phyloP scores from a whole-genome alignment of 2,113 vertebrate species.

The Platanista minor region DNA sequence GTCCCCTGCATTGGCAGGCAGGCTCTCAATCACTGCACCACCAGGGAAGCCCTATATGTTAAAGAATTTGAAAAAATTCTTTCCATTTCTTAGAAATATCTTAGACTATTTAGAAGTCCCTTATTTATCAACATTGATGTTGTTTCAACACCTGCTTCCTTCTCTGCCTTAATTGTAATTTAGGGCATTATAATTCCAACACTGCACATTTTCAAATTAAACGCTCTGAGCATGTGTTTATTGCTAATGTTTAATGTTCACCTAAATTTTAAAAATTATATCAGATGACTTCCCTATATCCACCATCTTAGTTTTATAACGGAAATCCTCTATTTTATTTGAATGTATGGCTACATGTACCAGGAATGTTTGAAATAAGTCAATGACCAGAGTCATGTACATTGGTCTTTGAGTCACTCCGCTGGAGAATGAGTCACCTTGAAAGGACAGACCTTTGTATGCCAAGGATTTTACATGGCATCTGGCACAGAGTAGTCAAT shows the following conservation, averaged over 20 bases:
- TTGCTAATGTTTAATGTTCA: slow-evolving; percentile 8
- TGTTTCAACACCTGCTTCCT: slow-evolving; percentile 29
- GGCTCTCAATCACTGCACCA: no score
- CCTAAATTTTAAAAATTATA: slow-evolving; percentile 17
- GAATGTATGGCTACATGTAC: not conserved
- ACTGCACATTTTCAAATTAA: slow-evolving; percentile 22
- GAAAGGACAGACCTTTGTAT: not conserved
- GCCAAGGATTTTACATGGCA: not conserved
- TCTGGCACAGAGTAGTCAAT: not conserved
- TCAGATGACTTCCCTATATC: not conserved
- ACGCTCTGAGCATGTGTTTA: slow-evolving; percentile 18
- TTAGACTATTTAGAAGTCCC: slow-evolving; percentile 39
- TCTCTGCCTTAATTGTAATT: not conserved
- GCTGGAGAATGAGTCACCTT: not conserved
- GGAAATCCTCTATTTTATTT: not conserved
- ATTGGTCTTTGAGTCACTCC: not conserved
- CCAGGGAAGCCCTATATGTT: not conserved
- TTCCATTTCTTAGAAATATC: slow-evolving; percentile 42
- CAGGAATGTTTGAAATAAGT: not conserved
- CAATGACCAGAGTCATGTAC: not conserved
- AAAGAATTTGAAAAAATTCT: slow-evolving; percentile 16
- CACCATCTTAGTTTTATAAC: not conserved
- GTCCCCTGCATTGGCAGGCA: no score
- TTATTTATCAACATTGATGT: slow-evolving; percentile 37
- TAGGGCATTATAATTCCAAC: slow-evolving; percentile 28